phyloP scores from a whole-genome alignment of 2,888 invertebrate genomes.

The Fissipunctia ypsillon region DNA sequence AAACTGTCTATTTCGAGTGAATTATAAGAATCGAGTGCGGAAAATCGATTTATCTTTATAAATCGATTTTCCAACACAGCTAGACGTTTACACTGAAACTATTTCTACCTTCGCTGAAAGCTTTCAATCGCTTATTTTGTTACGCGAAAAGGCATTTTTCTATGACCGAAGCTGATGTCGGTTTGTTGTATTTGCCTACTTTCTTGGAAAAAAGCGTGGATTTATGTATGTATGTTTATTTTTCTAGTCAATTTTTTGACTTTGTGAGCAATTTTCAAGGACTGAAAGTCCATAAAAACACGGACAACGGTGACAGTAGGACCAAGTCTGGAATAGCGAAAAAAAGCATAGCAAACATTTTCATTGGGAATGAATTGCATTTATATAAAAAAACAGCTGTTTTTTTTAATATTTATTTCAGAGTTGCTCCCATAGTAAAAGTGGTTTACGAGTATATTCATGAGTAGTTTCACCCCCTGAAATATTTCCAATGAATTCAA shows the following conservation, averaged over 20 bases:
- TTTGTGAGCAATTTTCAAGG: not conserved
- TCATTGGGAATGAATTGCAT: not conserved
- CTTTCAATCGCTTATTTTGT: conserved; percentile 7
- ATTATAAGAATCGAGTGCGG: conserved; percentile 48
- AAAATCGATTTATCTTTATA: conserved; percentile 55
- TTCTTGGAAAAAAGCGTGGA: not conserved
- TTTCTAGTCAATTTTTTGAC: not conserved
- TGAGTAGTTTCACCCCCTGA: not conserved
- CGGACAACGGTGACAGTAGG: not conserved
- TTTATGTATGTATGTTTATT: not conserved
- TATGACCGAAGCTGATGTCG: not conserved
- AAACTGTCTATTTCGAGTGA: conserved; percentile 34
- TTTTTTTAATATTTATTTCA: not conserved
- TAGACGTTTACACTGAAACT: conserved; percentile 24
- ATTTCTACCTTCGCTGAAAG: conserved; percentile 19
- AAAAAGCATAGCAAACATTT: not conserved
- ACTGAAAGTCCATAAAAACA: not conserved
- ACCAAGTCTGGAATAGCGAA: not conserved
- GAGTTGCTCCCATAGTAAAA: not conserved
- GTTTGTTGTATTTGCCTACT: not conserved
- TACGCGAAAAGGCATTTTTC: not conserved
- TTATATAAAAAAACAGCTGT: no score
- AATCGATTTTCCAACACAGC: no score
- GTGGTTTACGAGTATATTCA: not conserved
- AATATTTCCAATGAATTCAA: not conserved